Conservation (phyloP, 1,140 invertebrate genomes). For the Macrocentrus cingulum region DNA sequence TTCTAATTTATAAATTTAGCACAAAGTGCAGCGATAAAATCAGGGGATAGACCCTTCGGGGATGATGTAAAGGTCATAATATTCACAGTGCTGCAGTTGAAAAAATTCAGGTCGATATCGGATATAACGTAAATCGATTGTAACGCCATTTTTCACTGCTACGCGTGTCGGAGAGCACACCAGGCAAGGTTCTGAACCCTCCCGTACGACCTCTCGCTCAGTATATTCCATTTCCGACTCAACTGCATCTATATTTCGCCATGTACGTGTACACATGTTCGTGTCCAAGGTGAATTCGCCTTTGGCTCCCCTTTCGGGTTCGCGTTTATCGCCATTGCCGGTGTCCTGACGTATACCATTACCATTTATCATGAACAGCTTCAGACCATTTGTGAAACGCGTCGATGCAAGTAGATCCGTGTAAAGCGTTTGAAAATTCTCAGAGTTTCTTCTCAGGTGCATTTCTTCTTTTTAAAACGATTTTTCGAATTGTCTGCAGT, state of each 20-base stretch:
- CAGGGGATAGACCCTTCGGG: too few species aligned
- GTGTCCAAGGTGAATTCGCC: conserved; percentile 22
- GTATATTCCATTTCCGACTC: conserved; percentile 28
- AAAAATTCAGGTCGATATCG: conserved; percentile 18
- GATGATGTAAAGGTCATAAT: not conserved
- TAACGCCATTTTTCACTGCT: conserved; percentile 40
- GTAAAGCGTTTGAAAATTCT: not conserved
- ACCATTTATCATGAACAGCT: conserved; percentile 45
- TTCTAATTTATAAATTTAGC: too few species aligned
- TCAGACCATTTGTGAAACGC: conserved; percentile 43
- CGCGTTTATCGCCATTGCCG: conserved; percentile 42
- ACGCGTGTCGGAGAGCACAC: conserved; percentile 24
- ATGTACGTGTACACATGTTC: not conserved
- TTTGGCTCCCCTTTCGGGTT: conserved; percentile 17
- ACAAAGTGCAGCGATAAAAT: too few species aligned
- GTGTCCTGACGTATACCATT: conserved; percentile 42
- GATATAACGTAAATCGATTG: conserved; percentile 38
- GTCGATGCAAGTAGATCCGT: conserved; percentile 23
- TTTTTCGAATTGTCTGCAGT: too few species aligned
- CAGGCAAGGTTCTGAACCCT: conserved; percentile 22
- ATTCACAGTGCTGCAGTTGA: not conserved
- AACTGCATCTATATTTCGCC: conserved; percentile 8
- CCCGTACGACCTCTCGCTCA: conserved; percentile 26
- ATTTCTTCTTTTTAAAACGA: too few species aligned
- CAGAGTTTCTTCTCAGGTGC: not conserved